Base-by-base conservation (phyloP, 2,888 invertebrate species). In the Anoplius nigerrimus region DNA sequence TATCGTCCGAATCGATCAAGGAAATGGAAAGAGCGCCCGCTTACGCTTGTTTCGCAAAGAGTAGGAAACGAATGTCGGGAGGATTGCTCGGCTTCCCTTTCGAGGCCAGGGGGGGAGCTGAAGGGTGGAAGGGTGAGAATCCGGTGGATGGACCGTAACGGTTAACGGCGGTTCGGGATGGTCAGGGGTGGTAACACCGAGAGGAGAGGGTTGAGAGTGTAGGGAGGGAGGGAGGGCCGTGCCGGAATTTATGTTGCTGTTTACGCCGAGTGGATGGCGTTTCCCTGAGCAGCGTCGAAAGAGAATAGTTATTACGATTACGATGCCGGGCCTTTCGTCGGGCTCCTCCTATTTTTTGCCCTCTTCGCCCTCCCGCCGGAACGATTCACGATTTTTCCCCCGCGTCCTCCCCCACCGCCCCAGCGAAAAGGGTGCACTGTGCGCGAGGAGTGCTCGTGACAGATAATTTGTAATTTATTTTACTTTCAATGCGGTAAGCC, bases 171-270 rank as follows among this genome's bases (percentile, higher is more conserved):
- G 72, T 62, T 67, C 64, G 59, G 75, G 71, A 78, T 64, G 79
- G 74, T 61, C 70, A 62, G 74, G n/a, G 66, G 65, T 69, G 65
- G 72, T 76, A 78, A 78, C 66, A 72, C n/a, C 64, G 64, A 71
- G 74, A 62, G 63, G 55, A 53, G 70, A 65, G 64, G 42, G 58
- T 72, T 71, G 72, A 70, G 71, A 46, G n/a, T n/a, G n/a, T n/a
- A n/a, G n/a, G n/a, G n/a, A n/a, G n/a, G n/a, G n/a, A n/a, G n/a
- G n/a, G 57, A 20, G 46, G 46, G 57, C 76, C 66, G 70, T 67
- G 79, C 65, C 59, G 76, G 79, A 85, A 86, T 86, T 86, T 85
- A 86, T 83, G 81, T 79, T 54, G 75, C 75, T 84, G 84, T 86
- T 86, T 85, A 83, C 83, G 78, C 72, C 66, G 61, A 76, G 78